Conservation (phyloP, 30 jellyfish, hydroid and myxozoan genomes). For the Aurelia aurita complex sp. Pacific region DNA sequence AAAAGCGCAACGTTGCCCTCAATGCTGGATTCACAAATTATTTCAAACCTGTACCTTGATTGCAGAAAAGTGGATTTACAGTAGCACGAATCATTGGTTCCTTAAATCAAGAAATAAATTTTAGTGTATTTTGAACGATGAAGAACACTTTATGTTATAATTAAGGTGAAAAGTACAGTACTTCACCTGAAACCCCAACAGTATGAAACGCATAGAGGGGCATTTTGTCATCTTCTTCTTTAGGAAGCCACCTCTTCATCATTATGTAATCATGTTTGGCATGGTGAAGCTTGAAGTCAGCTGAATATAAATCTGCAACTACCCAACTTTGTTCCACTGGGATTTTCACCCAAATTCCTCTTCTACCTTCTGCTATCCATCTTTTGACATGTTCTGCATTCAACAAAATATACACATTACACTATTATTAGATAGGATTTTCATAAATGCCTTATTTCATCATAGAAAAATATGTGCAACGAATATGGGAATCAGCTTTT, state of each 20-base stretch:
- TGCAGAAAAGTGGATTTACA: not conserved
- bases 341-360: slow-evolving; percentile 51
- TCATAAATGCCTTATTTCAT: no score
- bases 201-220: slow-evolving; percentile 84
- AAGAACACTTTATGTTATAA: no score
- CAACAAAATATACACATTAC: not conserved
- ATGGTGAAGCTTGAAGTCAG: slow-evolving; percentile 85
- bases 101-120: no score
- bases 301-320: slow-evolving; percentile 20
- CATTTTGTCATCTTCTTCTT: slow-evolving; percentile 58
- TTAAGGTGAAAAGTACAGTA: no score
- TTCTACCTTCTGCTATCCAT: slow-evolving; percentile 36
- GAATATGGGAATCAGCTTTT: no score
- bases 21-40: no score
- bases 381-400: slow-evolving; percentile 21
- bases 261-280: slow-evolving; percentile 68
- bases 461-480: no score
- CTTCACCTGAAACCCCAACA: slow-evolving; percentile 93
- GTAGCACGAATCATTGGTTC: no score
- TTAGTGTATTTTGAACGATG: no score
- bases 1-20: no score
- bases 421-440: no score
- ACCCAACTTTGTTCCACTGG: slow-evolving; percentile 54
- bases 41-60: not conserved
- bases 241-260: slow-evolving; percentile 79